A percentile compares a stretch with the other conserved stretches of the same genome.
phyloP scores from a whole-genome alignment of 2,797 vertebrate genomes.

The Mastacembelus armatus region DNA sequence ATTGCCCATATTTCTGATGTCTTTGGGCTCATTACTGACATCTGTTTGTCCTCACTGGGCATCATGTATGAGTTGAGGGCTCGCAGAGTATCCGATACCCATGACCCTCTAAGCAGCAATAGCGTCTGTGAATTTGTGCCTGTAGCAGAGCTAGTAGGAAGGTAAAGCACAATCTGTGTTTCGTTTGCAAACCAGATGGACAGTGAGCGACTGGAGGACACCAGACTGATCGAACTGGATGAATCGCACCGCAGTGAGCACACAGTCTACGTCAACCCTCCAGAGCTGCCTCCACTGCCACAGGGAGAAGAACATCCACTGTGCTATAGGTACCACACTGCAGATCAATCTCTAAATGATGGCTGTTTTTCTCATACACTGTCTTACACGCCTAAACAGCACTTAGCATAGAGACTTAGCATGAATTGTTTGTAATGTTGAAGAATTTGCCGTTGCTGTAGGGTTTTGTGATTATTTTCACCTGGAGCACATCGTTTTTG shows the following conservation, averaged over 20 bases:
- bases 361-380: constrained; percentile 5
- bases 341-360: constrained; percentile 10
- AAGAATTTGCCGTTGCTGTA: constrained; percentile 38
- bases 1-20: constrained; percentile 28
- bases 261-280: constrained; percentile 97
- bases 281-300: constrained; percentile 93
- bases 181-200: constrained; percentile 87
- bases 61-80: constrained; percentile 32
- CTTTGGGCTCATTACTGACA: constrained; percentile 32
- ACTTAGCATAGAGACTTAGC: constrained; percentile 20
- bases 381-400: background rate
- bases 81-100: constrained; percentile 15
- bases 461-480: constrained; percentile 50
- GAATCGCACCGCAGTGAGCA: constrained; percentile 97
- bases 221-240: constrained; percentile 94
- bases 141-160: background rate
- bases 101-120: background rate
- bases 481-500: constrained; percentile 18
- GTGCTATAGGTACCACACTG: constrained; percentile 89
- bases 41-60: constrained; percentile 48
- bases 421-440: constrained; percentile 50
- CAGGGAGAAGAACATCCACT: constrained; percentile 94
- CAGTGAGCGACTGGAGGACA: constrained; percentile 90
- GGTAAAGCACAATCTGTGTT: constrained; percentile 17
- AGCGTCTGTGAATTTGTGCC: constrained; percentile 14